A percentile compares a stretch with the other conserved stretches of the same genome.
These are phyloP conservation scores for Atta colombica DNA, from an alignment of 1,140 invertebrate genomes.

Conservation along the genomic window DNA sequence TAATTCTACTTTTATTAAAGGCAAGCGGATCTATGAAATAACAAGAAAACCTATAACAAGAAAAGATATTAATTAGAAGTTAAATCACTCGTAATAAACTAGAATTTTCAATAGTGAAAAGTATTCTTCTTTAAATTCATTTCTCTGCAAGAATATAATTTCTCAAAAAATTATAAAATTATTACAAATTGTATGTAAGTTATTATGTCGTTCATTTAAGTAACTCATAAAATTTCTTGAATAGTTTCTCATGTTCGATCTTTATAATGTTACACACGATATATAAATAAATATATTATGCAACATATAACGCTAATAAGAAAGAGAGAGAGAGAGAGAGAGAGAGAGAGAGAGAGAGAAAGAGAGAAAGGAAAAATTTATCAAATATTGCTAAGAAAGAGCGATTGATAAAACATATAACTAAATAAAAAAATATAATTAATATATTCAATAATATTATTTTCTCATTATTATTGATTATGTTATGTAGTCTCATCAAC, in stretches of 20 bases:
- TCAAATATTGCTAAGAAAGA: too few species aligned
- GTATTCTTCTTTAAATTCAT: slow-evolving; percentile 23
- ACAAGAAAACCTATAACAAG: slow-evolving; percentile 36
- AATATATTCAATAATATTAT: too few species aligned
- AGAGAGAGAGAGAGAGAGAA: neutral
- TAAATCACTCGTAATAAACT: slow-evolving; percentile 3
- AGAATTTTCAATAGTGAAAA: slow-evolving; percentile 6
- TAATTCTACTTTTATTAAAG: slow-evolving; percentile 11
- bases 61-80: slow-evolving; percentile 55
- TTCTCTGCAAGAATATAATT: slow-evolving; percentile 23
- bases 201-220: slow-evolving; percentile 33
- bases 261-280: neutral
- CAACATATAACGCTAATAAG: neutral
- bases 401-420: too few species aligned
- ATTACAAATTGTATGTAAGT: slow-evolving; percentile 2
- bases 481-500: too few species aligned
- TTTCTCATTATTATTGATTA: too few species aligned
- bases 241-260: neutral
- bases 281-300: neutral
- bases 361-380: too few species aligned
- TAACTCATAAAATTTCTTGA: slow-evolving; percentile 7
- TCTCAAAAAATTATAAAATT: slow-evolving; percentile 29
- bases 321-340: too few species aligned
- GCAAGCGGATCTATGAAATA: neutral
- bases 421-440: too few species aligned